A percentile compares a stretch with the other conserved stretches of the same genome.
Evolutionary conservation across 2,888 invertebrate species (phyloP).

Genomic region (Brassicogethes aeneus): DNA sequence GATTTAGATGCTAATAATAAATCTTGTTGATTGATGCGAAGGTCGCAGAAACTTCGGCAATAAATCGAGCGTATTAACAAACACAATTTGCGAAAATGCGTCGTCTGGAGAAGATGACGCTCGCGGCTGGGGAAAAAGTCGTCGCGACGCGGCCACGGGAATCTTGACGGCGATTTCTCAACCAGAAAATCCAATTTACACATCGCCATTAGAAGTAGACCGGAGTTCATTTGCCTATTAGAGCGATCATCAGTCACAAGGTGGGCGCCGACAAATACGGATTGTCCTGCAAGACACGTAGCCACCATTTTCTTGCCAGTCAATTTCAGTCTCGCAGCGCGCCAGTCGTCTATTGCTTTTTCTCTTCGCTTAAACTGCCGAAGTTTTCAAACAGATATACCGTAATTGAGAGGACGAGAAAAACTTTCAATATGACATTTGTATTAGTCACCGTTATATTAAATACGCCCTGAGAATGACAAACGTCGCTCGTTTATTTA

Average conservation of each 20-base stretch:
- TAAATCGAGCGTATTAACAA: background rate
- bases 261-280: constrained; percentile 10
- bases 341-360: background rate
- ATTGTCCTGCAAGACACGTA: constrained; percentile 18
- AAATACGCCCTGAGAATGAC: constrained; percentile 1
- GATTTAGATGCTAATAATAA: background rate
- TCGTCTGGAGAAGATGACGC: background rate
- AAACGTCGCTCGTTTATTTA: no score
- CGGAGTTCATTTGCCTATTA: constrained; percentile 33
- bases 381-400: constrained; percentile 1
- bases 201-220: constrained; percentile 29
- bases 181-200: constrained; percentile 35
- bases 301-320: constrained; percentile 8
- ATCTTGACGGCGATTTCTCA: constrained; percentile 31
- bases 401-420: constrained; percentile 1
- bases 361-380: no score
- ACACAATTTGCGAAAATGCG: background rate
- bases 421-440: background rate
- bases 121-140: constrained; percentile 11
- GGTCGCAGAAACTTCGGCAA: background rate
- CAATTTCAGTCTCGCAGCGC: background rate
- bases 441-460: background rate
- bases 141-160: constrained; percentile 15
- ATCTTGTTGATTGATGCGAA: background rate
- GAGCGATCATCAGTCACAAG: constrained; percentile 23